A percentile compares a stretch with the other conserved stretches of the same genome.
Conservation (phyloP, 2,797 vertebrate species). For the Remorina albescens region DNA sequence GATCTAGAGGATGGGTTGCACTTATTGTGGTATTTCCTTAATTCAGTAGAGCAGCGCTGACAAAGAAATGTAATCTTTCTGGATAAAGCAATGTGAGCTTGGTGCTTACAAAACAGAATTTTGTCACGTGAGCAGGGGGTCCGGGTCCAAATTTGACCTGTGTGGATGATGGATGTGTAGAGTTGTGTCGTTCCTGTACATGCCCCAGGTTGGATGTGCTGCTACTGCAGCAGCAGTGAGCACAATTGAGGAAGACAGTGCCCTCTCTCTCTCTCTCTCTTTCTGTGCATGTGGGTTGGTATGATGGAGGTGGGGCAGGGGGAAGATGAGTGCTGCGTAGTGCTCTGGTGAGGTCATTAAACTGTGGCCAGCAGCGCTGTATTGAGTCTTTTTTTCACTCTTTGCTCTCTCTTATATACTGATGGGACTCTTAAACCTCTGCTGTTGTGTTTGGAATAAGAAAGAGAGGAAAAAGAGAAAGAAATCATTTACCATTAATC, state of each 20-base stretch:
- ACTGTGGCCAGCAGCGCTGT: slow-evolving; percentile 50
- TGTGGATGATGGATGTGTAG: slow-evolving; percentile 69
- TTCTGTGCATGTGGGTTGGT: slow-evolving; percentile 37
- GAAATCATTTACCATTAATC: too few species aligned
- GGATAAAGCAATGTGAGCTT: neutral
- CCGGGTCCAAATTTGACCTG: slow-evolving; percentile 54
- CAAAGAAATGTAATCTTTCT: slow-evolving; percentile 8
- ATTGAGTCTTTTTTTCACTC: slow-evolving; percentile 44
- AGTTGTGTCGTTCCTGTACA: slow-evolving; percentile 66
- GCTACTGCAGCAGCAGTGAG: slow-evolving; percentile 37
- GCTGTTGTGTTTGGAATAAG: slow-evolving; percentile 38
- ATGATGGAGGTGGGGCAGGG: slow-evolving; percentile 33
- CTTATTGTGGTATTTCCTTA: neutral
- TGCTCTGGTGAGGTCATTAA: slow-evolving; percentile 72
- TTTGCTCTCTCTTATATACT: slow-evolving; percentile 22
- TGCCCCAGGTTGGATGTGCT: slow-evolving; percentile 71
- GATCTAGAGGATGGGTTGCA: neutral
- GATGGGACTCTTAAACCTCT: slow-evolving; percentile 32
- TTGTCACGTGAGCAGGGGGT: slow-evolving; percentile 16
- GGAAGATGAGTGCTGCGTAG: slow-evolving; percentile 52
- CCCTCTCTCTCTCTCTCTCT: slow-evolving; percentile 5
- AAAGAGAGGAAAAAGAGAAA: slow-evolving; percentile 9
- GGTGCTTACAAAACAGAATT: slow-evolving; percentile 14
- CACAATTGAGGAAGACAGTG: slow-evolving; percentile 57
- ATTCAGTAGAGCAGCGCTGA: neutral